Evolutionary conservation across 2,888 invertebrate genomes (phyloP).

Genomic region (Ormyrus thymus): DNA sequence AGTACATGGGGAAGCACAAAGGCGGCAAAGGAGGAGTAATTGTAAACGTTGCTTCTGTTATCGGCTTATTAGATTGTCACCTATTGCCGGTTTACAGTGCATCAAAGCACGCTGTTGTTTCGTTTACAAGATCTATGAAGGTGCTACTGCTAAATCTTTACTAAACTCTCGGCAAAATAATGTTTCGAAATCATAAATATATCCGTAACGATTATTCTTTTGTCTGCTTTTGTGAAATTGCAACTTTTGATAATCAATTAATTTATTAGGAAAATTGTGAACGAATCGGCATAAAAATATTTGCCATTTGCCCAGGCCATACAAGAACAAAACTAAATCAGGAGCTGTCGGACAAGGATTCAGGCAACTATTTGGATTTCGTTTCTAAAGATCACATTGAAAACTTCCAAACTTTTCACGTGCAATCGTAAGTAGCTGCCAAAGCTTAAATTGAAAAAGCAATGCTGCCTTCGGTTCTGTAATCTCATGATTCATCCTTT

Average conservation of each 20-base stretch:
- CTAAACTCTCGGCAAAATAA: not conserved
- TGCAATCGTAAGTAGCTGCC: slow-evolving; percentile 32
- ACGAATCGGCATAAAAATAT: slow-evolving; percentile 67
- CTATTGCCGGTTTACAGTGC: slow-evolving; percentile 43
- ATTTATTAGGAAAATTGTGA: slow-evolving; percentile 61
- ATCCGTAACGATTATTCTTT: too few relatives aligned
- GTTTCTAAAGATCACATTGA: slow-evolving; percentile 18
- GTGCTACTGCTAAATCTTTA: not conserved
- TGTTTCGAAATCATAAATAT: not conserved
- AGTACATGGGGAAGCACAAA: slow-evolving; percentile 36
- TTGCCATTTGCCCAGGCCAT: slow-evolving; percentile 69
- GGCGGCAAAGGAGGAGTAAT: slow-evolving; percentile 32
- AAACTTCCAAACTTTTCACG: not conserved
- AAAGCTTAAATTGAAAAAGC: not conserved
- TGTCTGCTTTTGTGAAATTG: too few relatives aligned
- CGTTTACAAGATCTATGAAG: slow-evolving; percentile 42
- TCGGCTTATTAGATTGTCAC: slow-evolving; percentile 34
- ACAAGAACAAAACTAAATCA: slow-evolving; percentile 59
- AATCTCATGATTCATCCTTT: not conserved
- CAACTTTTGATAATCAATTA: too few relatives aligned
- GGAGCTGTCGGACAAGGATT: slow-evolving; percentile 16
- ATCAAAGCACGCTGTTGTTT: slow-evolving; percentile 43
- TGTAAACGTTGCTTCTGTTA: slow-evolving; percentile 34
- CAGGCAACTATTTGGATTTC: slow-evolving; percentile 26
- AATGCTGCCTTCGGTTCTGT: not conserved